Evolutionary conservation across 1,140 invertebrate genomes (phyloP), one percentile per base, ranked within the genome.

Genomic region (Holcopasites calliopsidis): DNA sequence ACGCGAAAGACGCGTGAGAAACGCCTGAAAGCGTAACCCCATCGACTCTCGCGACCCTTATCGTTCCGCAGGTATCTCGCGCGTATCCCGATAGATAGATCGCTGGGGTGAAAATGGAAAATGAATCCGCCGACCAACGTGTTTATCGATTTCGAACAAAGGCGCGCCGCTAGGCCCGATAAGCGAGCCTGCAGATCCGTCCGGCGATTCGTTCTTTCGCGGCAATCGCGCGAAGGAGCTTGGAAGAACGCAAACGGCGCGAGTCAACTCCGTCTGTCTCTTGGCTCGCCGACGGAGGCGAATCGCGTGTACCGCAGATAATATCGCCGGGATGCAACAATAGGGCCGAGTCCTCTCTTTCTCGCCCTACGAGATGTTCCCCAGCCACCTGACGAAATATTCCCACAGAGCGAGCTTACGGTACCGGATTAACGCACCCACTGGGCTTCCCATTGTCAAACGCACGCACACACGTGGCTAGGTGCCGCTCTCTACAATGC

Each of bases 361-460:
- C 75, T 38, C 40, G 16, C 21, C 44, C 33, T 62, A 21, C n/a
- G n/a, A n/a, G n/a, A n/a, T n/a, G n/a, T n/a, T n/a, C n/a, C n/a
- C n/a, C n/a, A 66, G 58, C 49, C 72, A 54, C 49, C 50, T 49
- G 47, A 66, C 82, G 64, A 84, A 84, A 85, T 84, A 76, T 85
- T 85, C 84, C 83, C 84, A 85, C 84, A 85, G 80, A 80, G 71
- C 74, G 58, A 49, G 70, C 76, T 79, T 55, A 64, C 71, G n/a
- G 77, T 54, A 49, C 50, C 66, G 77, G 79, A 79, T 85, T 75
- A 83, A 80, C 79, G 82, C 77, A 83, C 80, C 84, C 69, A 82
- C 76, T 62, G 77, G 80, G 72, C 79, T 84, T 86, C 82, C 82
- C 77, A 86, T 86, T 86, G 85, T 86, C 84, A 82, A n/a, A 76